Base-by-base conservation (phyloP, 2,888 invertebrate species). In the Drosophila pullipes region DNA sequence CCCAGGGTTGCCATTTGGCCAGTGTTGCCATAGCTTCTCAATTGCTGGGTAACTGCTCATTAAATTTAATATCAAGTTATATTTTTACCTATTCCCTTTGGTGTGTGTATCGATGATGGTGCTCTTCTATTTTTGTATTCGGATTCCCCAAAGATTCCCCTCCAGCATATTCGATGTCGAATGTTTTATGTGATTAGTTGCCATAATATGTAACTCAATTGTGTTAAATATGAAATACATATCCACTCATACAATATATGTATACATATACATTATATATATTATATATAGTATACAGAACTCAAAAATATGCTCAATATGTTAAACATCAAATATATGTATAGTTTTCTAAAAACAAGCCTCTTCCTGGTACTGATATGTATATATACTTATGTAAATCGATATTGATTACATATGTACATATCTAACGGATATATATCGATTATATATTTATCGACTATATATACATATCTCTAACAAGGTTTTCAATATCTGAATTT, bases 1-100 rank as follows among this genome's bases (percentile, higher is more conserved):
- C 35, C 49, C 37, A 53, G 31, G 44, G 41, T 33, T 53, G 33
- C 49, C 33, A 50, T 28, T 28, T 39, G 4, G 63, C 35, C 55
- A 58, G 59, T 22, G 81, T 82, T 81, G 59, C 79, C 82, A 84
- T 81, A 67, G 82, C 64, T 31, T 75, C 66, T 28, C 58, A 44
- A 74, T 53, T 44, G 70, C 54, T 54, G 55, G 68, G 76, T 66
- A 74, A 52, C 49, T 52, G 62, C 82, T 81, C 82, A 84, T 85
- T 85, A 84, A 78, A 82, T 71, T 44, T 50, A 71, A 76, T 47
- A 53, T 57, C 7, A 30, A 7, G 30, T 30, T 52, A 30, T 30
- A 30, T 30, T 69, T 22, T 68, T 22, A 16, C 47, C 18, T 28
- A 22, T 73, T 61, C 35, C n/a, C 18, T 41, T 52, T 35, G 4